These are phyloP conservation scores for Rhinogobio ventralis DNA, from an alignment of 2,797 vertebrate species.

Conservation along the genomic window DNA sequence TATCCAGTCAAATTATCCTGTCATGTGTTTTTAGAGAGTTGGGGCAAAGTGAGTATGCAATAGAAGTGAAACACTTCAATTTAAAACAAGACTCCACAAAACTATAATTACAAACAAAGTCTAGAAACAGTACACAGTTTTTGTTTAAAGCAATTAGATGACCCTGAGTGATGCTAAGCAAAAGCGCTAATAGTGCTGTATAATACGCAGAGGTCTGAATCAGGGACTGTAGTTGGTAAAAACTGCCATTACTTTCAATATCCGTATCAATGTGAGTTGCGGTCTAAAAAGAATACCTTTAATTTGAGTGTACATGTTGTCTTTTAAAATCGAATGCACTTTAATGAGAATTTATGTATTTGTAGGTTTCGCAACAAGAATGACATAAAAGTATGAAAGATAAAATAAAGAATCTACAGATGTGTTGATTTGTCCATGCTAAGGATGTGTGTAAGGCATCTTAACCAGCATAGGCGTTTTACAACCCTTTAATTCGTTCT, in stretches of 20 bases:
- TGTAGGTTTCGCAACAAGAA: conserved; percentile 4
- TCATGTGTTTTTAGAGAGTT: not conserved
- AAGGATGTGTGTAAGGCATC: not conserved
- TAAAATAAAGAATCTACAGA: conserved; percentile 12
- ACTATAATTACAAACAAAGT: not conserved
- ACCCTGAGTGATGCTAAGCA: conserved; percentile 1
- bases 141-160: not conserved
- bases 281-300: conserved; percentile 22
- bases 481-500: conserved; percentile 34
- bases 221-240: conserved; percentile 8
- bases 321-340: conserved; percentile 36
- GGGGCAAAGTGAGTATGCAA: not conserved
- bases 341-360: conserved; percentile 21
- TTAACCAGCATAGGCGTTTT: conserved; percentile 15
- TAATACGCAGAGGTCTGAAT: conserved; percentile 14
- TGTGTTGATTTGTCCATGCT: conserved; percentile 4
- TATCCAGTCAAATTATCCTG: not conserved
- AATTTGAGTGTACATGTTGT: conserved; percentile 25
- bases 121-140: not conserved
- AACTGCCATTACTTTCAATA: conserved; percentile 28
- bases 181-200: conserved; percentile 1
- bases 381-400: not conserved
- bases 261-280: not conserved
- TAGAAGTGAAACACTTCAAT: not conserved
- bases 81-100: conserved; percentile 13